Evolutionary conservation across 2,888 invertebrate genomes (phyloP).

Genomic region (Brachylomia viminalis): DNA sequence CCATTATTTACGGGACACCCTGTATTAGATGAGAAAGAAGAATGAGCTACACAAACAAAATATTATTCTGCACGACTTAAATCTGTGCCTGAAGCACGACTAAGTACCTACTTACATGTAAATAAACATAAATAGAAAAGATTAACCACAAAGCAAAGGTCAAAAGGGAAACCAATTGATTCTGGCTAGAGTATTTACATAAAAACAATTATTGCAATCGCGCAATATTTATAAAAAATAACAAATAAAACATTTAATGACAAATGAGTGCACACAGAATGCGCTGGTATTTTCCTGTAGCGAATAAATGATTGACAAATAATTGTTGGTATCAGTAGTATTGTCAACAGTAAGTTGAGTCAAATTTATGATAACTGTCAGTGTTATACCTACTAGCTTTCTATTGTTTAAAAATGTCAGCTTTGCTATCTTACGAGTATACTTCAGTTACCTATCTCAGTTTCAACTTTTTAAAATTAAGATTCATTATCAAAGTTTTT

Average conservation of each 20-base stretch:
- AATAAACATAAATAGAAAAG: slow-evolving; percentile 14
- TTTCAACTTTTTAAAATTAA: background rate
- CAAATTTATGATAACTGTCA: background rate
- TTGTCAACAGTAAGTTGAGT: background rate
- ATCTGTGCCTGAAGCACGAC: background rate
- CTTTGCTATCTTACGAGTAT: background rate
- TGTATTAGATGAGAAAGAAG: background rate
- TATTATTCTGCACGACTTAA: background rate
- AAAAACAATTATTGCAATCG: too few relatives aligned
- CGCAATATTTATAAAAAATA: slow-evolving; percentile 28
- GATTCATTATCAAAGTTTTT: background rate
- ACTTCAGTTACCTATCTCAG: too few relatives aligned
- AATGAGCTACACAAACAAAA: too few relatives aligned
- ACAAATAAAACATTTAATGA: background rate
- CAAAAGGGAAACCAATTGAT: slow-evolving; percentile 46
- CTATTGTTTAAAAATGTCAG: background rate
- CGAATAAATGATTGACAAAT: slow-evolving; percentile 18
- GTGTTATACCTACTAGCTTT: too few relatives aligned
- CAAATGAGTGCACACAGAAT: slow-evolving; percentile 4
- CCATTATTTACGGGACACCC: too few relatives aligned
- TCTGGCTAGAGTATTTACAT: slow-evolving; percentile 8
- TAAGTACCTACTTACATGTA: background rate
- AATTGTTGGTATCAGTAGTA: background rate
- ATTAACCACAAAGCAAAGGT: slow-evolving; percentile 40
- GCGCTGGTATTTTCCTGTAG: slow-evolving; percentile 19